Evolutionary conservation across 2,113 vertebrate species (phyloP), one percentile per base, ranked within the genome.

Genomic region (Taxidea taxus): DNA sequence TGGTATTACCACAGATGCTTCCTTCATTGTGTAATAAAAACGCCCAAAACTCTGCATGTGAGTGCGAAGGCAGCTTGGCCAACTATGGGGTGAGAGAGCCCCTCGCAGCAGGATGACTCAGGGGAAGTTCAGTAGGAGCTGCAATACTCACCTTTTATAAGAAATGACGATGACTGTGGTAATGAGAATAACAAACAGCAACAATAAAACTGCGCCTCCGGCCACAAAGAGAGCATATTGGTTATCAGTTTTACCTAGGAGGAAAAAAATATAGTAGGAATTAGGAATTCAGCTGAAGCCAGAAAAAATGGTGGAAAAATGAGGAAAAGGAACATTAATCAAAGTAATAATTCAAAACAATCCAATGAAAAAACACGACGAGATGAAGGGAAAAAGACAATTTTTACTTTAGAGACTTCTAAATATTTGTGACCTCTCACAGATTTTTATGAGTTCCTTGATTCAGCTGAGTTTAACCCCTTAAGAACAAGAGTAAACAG

Each of bases 121-220:
- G 29, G 2, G 21, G 39, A 58, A 51, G 85, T 4, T 39, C n/a
- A 27, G 58, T 9, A 4, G 16, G 13, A 49, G 44, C 0, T 1
- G 15, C 10, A 6, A 9, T 74, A 96, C 98, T 98, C 49, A 98
- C 98, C 95, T 96, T n/a, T 56, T 80, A 60, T 2, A 84, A 49
- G 18, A 39, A 60, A 91, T 21, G 49, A 77, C 16, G 2, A 14
- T n/a, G 64, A 12, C 0, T 6, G 5, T 0, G 31, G 70, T 15
- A 29, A 92, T 54, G 7, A 94, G 15, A 60, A 80, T 15, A 37
- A 58, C 34, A 66, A 96, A 5, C 37, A 97, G 39, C 90, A 68
- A n/a, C 44, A 83, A 20, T 4, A 70, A 51, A 87, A 10, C 56
- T 18, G 42, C 9, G 39, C 96, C 97, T 83, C 92, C 92, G 15